Evolutionary conservation across 2,888 invertebrate genomes (phyloP), one percentile per base, ranked within the genome.

Genomic region (Actias luna): DNA sequence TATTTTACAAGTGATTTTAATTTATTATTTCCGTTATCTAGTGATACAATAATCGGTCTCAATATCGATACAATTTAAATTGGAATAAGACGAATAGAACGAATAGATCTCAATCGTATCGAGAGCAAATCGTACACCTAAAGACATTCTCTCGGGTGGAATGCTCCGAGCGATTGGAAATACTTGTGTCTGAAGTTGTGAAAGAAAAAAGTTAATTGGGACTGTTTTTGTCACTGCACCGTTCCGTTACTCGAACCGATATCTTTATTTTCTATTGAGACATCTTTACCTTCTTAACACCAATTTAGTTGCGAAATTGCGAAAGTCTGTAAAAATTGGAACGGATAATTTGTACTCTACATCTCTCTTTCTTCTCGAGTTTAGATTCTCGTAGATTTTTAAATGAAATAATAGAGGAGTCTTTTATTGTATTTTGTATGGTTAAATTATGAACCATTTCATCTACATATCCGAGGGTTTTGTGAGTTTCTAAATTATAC

Each of bases 51-150:
- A 89, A 90, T 90, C 90, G 89, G 82, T 79, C 75, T 79, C 73
- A 84, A 84, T 83, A 86, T 87, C 87, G 88, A 88, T 89, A 91
- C 90, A 89, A 88, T 91, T 91, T 88, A 87, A 89, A 89, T 89
- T 84, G 80, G 79, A 84, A 86, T 79, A 88, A 90, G 89, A 88
- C 86, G 87, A 88, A 85, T 84, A 86, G 83, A 81, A 75, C 86
- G 82, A 89, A 90, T 91, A 84, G 83, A 89, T 90, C 85, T 87
- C 84, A 78, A 83, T 87, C 88, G 85, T 81, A 85, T 87, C 88
- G 84, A 84, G 89, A 89, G 87, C 87, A 89, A 89, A 91, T 90
- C 89, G 86, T 78, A 86, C 85, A 83, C 79, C 85, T 87, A 86
- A 88, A 89, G 88, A 90, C 84, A 87, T 84, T 86, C 84, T 80